Conservation (phyloP, 2,888 invertebrate species). For the Thecophora atra region DNA sequence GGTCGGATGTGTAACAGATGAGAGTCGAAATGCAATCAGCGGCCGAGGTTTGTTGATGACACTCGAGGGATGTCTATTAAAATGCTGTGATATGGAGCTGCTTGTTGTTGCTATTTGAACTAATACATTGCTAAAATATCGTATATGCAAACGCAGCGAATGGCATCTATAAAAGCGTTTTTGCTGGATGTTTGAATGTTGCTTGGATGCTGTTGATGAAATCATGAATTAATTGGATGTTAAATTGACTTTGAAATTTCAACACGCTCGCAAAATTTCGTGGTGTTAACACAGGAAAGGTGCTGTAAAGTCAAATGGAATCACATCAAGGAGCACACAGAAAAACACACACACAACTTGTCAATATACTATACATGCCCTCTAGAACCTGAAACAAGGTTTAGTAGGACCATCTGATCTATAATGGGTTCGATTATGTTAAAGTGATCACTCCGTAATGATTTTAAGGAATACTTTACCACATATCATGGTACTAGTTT, state of each 20-base stretch:
- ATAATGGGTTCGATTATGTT: no score
- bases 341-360: no score
- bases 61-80: slow-evolving; percentile 45
- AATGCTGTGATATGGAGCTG: slow-evolving; percentile 23
- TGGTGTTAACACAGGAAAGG: neutral
- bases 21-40: slow-evolving; percentile 47
- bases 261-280: slow-evolving; percentile 20
- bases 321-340: neutral
- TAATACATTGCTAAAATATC: slow-evolving; percentile 47
- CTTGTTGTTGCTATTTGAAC: slow-evolving; percentile 51
- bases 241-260: slow-evolving; percentile 59
- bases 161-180: slow-evolving; percentile 28
- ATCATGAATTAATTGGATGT: slow-evolving; percentile 61
- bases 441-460: no score
- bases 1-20: slow-evolving; percentile 17
- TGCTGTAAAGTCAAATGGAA: neutral
- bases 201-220: slow-evolving; percentile 33
- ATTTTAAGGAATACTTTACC: no score
- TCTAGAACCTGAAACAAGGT: no score
- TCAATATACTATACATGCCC: no score
- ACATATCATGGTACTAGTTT: no score
- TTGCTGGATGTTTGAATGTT: neutral
- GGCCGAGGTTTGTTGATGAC: slow-evolving; percentile 52
- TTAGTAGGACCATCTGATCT: no score
- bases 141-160: slow-evolving; percentile 43